Conservation (phyloP, 2,113 vertebrate genomes). For the Gracilinanus agilis region DNA sequence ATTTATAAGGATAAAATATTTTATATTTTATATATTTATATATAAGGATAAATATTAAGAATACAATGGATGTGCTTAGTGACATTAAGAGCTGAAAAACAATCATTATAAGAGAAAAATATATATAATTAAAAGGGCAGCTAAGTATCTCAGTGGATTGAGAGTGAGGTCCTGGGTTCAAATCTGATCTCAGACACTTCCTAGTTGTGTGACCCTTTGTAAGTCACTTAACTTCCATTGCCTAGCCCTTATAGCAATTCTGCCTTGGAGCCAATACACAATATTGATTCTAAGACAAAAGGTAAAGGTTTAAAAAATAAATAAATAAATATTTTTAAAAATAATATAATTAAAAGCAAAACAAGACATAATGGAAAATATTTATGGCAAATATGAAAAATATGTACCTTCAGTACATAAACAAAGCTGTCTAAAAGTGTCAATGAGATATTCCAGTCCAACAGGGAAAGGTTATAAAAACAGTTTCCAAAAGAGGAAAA, state of each 20-base stretch:
- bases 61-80: too few relatives aligned
- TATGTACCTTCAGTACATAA: not conserved
- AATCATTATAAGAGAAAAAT: too few relatives aligned
- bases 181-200: not conserved
- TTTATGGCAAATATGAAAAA: not conserved
- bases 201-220: not conserved
- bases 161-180: too few relatives aligned
- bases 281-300: too few relatives aligned
- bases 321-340: not conserved
- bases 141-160: too few relatives aligned
- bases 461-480: not conserved
- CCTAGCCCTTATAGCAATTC: not conserved
- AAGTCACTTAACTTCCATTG: not conserved
- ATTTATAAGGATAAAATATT: too few relatives aligned
- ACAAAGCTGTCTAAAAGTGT: not conserved
- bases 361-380: not conserved
- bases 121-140: too few relatives aligned
- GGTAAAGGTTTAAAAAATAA: too few relatives aligned
- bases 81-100: too few relatives aligned
- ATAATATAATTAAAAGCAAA: slow-evolving; percentile 31
- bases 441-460: not conserved
- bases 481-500: not conserved
- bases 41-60: too few relatives aligned
- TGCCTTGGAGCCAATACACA: too few relatives aligned
- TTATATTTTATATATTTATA: too few relatives aligned